phyloP scores from a whole-genome alignment of 1,140 invertebrate genomes.

The Atopsyche davidsoni region DNA sequence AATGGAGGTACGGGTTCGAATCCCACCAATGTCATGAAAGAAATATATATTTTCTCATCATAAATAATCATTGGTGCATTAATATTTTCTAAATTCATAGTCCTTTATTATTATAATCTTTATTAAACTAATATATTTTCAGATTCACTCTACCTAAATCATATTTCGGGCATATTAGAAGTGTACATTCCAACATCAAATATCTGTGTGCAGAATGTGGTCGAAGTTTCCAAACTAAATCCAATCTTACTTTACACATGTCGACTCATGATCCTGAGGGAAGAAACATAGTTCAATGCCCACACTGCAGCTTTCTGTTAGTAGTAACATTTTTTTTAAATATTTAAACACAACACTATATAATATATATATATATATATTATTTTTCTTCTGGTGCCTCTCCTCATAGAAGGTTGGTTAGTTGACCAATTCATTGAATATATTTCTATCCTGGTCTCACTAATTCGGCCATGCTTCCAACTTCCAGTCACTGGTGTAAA shows the following conservation, averaged over 20 bases:
- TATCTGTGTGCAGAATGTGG: slow-evolving; percentile 27
- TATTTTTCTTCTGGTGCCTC: no score
- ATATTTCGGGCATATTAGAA: slow-evolving; percentile 17
- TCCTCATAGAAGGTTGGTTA: no score
- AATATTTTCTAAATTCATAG: background rate
- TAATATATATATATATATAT: background rate
- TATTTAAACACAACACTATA: no score
- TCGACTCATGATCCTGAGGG: slow-evolving; percentile 23
- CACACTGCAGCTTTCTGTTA: slow-evolving; percentile 24
- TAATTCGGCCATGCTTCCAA: no score
- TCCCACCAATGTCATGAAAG: no score
- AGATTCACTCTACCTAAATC: slow-evolving; percentile 21
- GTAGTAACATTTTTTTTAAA: background rate
- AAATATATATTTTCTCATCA: background rate
- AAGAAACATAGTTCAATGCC: slow-evolving; percentile 25
- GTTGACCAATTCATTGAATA: no score
- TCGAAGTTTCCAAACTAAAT: slow-evolving; percentile 20
- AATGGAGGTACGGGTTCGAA: no score
- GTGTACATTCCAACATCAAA: slow-evolving; percentile 12
- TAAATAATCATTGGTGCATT: background rate
- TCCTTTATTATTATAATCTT: background rate
- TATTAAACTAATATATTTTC: slow-evolving; percentile 6
- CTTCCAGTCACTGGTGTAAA: no score
- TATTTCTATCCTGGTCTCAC: no score
- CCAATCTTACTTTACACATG: slow-evolving; percentile 23